Conservation (phyloP, 2,797 vertebrate species). For the Spheniscus humboldti region DNA sequence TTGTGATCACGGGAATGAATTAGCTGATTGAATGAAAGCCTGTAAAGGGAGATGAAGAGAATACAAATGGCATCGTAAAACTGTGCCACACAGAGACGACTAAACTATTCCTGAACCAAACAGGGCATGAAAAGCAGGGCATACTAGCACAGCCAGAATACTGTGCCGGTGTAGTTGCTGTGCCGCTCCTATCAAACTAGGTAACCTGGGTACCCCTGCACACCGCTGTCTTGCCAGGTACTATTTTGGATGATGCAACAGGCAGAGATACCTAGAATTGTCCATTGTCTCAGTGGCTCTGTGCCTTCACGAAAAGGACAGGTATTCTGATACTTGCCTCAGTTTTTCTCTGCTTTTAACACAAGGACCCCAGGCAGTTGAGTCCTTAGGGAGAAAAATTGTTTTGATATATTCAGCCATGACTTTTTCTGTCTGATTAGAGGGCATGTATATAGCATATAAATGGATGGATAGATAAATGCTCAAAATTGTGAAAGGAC, state of each 20-base stretch:
- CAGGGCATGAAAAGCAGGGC: neutral
- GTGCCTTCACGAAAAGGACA: neutral
- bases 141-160: neutral
- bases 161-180: neutral
- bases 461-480: neutral
- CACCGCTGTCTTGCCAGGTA: too few relatives aligned
- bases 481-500: neutral
- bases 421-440: neutral
- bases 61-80: neutral
- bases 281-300: neutral
- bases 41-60: neutral
- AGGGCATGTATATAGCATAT: neutral
- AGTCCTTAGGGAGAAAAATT: neutral
- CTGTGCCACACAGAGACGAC: fast-evolving
- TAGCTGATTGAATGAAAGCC: neutral
- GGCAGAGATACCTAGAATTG: neutral
- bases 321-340: neutral
- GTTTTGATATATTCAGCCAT: neutral
- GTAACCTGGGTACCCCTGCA: neutral
- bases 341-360: neutral
- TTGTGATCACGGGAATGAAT: neutral
- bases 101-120: neutral
- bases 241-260: neutral
- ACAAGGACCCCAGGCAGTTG: neutral
- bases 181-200: neutral